A percentile compares a stretch with the other conserved stretches of the same genome.
These are phyloP conservation scores for Coboldia fuscipes DNA, from an alignment of 1,140 invertebrate genomes.

Conservation along the genomic window DNA sequence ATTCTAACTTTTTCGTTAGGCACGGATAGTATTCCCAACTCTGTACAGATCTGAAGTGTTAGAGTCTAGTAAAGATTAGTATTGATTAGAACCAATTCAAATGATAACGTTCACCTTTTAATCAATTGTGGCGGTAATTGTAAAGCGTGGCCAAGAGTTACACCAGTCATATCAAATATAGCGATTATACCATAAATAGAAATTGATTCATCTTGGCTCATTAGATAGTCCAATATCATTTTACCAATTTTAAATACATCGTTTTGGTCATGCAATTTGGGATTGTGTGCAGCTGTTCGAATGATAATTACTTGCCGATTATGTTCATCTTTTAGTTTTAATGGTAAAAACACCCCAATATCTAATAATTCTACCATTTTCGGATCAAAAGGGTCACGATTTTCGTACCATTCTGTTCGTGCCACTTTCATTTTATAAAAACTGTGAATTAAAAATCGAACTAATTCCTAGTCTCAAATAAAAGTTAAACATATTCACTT, in stretches of 20 bases:
- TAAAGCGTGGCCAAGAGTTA: conserved; percentile 31
- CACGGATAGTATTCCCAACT: conserved; percentile 49
- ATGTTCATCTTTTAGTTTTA: conserved; percentile 25
- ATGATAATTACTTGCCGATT: conserved; percentile 31
- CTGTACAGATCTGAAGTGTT: conserved; percentile 22
- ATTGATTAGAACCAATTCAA: not conserved
- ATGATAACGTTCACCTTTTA: conserved; percentile 13
- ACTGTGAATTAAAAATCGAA: conserved; percentile 11
- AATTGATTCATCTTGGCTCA: conserved; percentile 23
- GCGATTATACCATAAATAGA: conserved; percentile 33
- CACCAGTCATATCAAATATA: conserved; percentile 34
- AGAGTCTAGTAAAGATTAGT: not conserved
- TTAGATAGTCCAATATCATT: conserved; percentile 32
- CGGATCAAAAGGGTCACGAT: conserved; percentile 31
- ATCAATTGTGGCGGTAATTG: conserved; percentile 33
- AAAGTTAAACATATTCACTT: not conserved
- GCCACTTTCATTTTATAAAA: conserved; percentile 29
- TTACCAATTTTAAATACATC: conserved; percentile 33
- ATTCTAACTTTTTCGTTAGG: conserved; percentile 41
- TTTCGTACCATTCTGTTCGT: conserved; percentile 32
- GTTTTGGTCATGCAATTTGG: conserved; percentile 26
- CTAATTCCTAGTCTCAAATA: not conserved
- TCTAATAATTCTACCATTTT: conserved; percentile 31
- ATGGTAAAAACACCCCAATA: conserved; percentile 33
- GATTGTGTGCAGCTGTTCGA: conserved; percentile 29